A percentile compares a stretch with the other conserved stretches of the same genome.
Evolutionary conservation across 2,888 invertebrate genomes (phyloP).

Genomic region (Andrena marginata): DNA sequence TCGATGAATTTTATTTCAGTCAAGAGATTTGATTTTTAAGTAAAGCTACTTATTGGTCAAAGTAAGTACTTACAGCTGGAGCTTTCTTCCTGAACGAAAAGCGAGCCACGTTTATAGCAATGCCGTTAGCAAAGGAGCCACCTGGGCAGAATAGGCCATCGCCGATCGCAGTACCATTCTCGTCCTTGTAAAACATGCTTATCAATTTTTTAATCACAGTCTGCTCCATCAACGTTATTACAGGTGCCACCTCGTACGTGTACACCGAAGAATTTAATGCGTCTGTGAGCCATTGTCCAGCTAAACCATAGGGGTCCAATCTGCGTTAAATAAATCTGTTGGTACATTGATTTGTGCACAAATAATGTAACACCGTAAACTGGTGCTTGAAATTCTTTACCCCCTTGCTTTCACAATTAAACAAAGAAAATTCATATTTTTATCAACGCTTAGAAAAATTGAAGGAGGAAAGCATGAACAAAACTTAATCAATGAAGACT

Average conservation of each 20-base stretch:
- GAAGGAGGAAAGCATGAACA: too few relatives aligned
- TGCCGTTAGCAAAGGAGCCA: slow-evolving; percentile 87
- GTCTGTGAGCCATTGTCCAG: slow-evolving; percentile 86
- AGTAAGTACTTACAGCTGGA: slow-evolving; percentile 80
- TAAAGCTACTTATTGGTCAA: background rate
- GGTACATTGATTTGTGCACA: background rate
- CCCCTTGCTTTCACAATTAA: too few relatives aligned
- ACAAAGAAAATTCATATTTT: too few relatives aligned
- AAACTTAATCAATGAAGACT: too few relatives aligned
- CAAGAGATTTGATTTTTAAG: background rate
- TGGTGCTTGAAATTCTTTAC: too few relatives aligned
- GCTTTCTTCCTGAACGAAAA: slow-evolving; percentile 85
- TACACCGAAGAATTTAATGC: slow-evolving; percentile 86
- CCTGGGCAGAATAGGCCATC: slow-evolving; percentile 87
- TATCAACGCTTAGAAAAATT: too few relatives aligned
- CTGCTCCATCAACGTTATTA: slow-evolving; percentile 86
- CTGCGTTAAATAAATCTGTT: slow-evolving; percentile 70
- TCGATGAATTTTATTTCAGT: background rate
- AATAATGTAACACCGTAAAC: background rate
- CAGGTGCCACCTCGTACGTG: slow-evolving; percentile 87
- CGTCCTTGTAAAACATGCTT: slow-evolving; percentile 84
- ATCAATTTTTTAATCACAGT: slow-evolving; percentile 85
- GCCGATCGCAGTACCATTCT: slow-evolving; percentile 79
- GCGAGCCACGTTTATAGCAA: slow-evolving; percentile 86
- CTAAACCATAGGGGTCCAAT: slow-evolving; percentile 86